Evolutionary conservation across 2,888 invertebrate species (phyloP).

Genomic region (Himalopsyche tibetana): DNA sequence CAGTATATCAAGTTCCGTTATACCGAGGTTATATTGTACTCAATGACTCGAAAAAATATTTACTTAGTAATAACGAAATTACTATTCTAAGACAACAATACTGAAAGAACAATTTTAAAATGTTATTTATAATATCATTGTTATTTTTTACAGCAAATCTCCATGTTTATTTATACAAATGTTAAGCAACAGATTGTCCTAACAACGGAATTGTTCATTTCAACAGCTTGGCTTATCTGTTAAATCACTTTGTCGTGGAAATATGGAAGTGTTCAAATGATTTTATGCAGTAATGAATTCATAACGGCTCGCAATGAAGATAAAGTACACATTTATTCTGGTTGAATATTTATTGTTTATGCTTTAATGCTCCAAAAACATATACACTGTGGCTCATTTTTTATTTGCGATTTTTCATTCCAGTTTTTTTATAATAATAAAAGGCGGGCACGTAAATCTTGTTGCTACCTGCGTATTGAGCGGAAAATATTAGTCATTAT

Average conservation of each 20-base stretch:
- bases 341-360: slow-evolving; percentile 24
- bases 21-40: no score
- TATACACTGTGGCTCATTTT: neutral
- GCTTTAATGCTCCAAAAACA: neutral
- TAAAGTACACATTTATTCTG: slow-evolving; percentile 16
- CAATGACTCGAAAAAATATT: no score
- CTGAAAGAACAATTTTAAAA: no score
- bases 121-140: no score
- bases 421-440: slow-evolving; percentile 10
- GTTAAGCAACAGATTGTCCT: neutral
- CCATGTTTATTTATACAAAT: no score
- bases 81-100: no score
- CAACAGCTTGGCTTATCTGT: no score
- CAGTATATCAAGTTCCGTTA: no score
- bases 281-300: slow-evolving; percentile 6
- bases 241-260: neutral
- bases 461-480: slow-evolving; percentile 16
- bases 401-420: neutral
- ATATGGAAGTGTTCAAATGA: neutral
- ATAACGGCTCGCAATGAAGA: neutral
- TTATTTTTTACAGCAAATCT: no score
- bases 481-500: slow-evolving; percentile 31
- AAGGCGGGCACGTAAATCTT: neutral
- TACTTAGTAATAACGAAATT: no score
- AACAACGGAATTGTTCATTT: neutral